Conservation (phyloP, 2,888 invertebrate species). For the Caenorhabditis imperialis region DNA sequence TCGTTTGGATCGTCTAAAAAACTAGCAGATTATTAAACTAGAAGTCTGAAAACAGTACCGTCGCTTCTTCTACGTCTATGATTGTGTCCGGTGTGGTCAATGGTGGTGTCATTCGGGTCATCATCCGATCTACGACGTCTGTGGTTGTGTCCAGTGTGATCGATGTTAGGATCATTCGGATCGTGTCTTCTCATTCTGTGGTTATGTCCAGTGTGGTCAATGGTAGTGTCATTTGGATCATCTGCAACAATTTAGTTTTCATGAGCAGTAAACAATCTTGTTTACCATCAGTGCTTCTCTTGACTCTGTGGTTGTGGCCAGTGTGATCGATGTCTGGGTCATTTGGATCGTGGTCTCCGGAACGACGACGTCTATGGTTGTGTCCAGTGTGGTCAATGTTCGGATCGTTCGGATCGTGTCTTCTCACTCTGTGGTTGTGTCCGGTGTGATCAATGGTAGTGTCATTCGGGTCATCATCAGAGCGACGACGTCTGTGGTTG, state of each 20-base stretch:
- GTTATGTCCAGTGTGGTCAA: constrained; percentile 59
- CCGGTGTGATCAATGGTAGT: constrained; percentile 58
- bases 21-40: too few species aligned
- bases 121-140: constrained; percentile 47
- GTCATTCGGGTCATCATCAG: constrained; percentile 28
- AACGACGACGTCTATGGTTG: constrained; percentile 30
- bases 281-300: constrained; percentile 1
- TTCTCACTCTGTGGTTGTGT: constrained; percentile 55
- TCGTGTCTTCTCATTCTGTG: constrained; percentile 11
- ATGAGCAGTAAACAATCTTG: too few species aligned
- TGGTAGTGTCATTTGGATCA: constrained; percentile 57
- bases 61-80: constrained; percentile 32
- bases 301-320: constrained; percentile 49
- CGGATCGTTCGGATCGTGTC: constrained; percentile 58
- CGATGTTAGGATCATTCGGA: constrained; percentile 50
- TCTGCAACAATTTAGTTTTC: constrained; percentile 10
- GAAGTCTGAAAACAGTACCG: neutral
- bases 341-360: constrained; percentile 53
- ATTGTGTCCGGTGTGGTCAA: constrained; percentile 60
- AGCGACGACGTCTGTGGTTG: constrained; percentile 42
- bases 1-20: constrained; percentile 20
- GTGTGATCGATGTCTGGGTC: constrained; percentile 59
- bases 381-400: constrained; percentile 41
- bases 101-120: constrained; percentile 54
- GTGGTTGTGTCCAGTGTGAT: constrained; percentile 60